Percentiles rank a stretch among this genome's conserved stretches.
Evolutionary conservation across 2,113 vertebrate genomes (phyloP).

Genomic region (Prietella phreatophila): DNA sequence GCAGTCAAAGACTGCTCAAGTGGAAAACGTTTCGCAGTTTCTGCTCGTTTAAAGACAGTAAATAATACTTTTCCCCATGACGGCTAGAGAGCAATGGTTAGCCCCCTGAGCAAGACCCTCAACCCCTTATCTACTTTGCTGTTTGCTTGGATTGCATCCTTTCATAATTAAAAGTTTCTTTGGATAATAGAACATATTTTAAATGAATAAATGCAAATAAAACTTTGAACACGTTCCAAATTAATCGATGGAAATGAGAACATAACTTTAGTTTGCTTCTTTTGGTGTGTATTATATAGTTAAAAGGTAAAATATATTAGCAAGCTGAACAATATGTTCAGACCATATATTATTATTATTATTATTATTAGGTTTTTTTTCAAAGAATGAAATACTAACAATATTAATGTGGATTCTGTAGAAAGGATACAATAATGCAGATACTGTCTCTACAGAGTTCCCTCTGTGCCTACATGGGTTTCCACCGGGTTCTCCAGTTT

Average conservation of each 20-base stretch:
- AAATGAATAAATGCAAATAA: conserved; percentile 2
- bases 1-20: neutral
- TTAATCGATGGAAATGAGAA: neutral
- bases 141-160: neutral
- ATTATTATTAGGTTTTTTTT: neutral
- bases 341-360: neutral
- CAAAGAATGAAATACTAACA: neutral
- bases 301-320: neutral
- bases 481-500: neutral
- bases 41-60: neutral
- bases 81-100: neutral
- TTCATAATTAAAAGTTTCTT: neutral
- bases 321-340: neutral
- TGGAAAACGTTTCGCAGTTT: neutral
- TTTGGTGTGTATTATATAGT: neutral
- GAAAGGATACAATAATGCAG: neutral
- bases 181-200: neutral
- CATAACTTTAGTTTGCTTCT: neutral
- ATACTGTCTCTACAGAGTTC: neutral
- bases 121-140: conserved; percentile 9
- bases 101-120: conserved; percentile 13
- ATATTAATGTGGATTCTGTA: neutral
- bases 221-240: neutral
- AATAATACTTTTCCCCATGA: neutral
- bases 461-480: neutral